Evolutionary conservation across 2,888 invertebrate genomes (phyloP), one percentile per base, ranked within the genome.

Genomic region (Acleris cristana): DNA sequence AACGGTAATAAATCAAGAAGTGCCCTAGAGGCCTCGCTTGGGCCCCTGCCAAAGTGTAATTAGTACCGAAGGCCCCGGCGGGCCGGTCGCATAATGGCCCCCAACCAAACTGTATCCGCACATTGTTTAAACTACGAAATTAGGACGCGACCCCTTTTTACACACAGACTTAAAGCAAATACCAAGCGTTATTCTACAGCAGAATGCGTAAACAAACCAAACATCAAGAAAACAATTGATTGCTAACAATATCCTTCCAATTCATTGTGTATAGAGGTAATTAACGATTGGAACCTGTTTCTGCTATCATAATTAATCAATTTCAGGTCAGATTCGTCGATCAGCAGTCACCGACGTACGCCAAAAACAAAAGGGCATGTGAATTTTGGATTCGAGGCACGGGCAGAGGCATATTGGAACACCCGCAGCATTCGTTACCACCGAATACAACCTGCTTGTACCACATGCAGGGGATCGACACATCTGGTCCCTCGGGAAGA

Each of bases 371-470:
- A 83, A 95, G 96, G 69, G 94, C 95, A 30, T 97, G 97, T 82
- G 97, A 97, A 82, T 97, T 97, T 81, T 97, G 96, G 96, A 94
- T 97, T 72, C 93, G 96, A 70, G 97, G 97, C 6, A 95, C 96
- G 1, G 95, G 95, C 2, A 95, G 95, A 61, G 97, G 97, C n/a
- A 91, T 96, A 6, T 82, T 97, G 57, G 96, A 97, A 76, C 97
- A 96, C 80, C 97, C 98, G 0, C 94, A 95, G 74, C 98, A 98
- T 88, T 96, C 97, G 4, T 87, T 98, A 72, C 96, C 98, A 0
- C 96, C 97, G 1, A 98, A 98, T 83, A 97, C 97, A 26, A 98
- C 97, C 10, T 98, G 98, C 82, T 94, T 97, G 23, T 98, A 98
- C 84, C 97, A 97, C 83, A 94, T 98, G 81, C 93, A 93, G 79